Base-by-base conservation (phyloP, 2,113 vertebrate species). In the Ictidomys tridecemlineatus region DNA sequence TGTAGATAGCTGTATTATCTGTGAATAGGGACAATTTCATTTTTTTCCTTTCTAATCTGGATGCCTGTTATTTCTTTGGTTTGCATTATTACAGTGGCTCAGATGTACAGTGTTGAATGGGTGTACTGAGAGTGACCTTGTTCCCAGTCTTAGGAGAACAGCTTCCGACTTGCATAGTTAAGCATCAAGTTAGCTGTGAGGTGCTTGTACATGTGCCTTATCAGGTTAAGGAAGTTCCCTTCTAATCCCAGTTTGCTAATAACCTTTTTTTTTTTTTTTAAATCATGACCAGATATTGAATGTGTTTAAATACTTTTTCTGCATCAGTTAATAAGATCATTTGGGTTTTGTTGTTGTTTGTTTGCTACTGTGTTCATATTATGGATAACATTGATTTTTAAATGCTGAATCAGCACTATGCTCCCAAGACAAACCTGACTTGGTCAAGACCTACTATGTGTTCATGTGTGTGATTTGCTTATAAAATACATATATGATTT, bases 191-290 rank as follows among this genome's bases (percentile, higher is more conserved):
- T 51, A 76, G 8, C 58, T 37, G 22, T 13, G 17, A 28, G 39
- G 16, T 26, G 76, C 73, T 79, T n/a, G 17, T 2, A 39, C 63
- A 67, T 20, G 22, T 5, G 9, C 8, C 83, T 93, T 45, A 65
- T 53, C 30, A 70, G n/a, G 73, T n/a, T 96, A 89, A 63, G 14
- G 72, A 80, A 79, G 16, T 2, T 73, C 10, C 13, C 56, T 95
- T 91, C n/a, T 56, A 69, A 79, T 91, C 10, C 42, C 65, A 92
- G 73, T 67, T 95, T 93, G 67, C 61, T 92, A 32, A 85, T 45
- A 67, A 53, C 24, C 45, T 85, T 92, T n/a, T 6, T 32, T 58
- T 88, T 45, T 45, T 45, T 45, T 45, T 45, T 45, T 8, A 8
- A 9, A 56, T 86, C 24, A 74, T 17, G 17, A 45, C 30, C 69